Evolutionary conservation across 2,797 vertebrate species (phyloP).

Genomic region (Amblyraja radiata): DNA sequence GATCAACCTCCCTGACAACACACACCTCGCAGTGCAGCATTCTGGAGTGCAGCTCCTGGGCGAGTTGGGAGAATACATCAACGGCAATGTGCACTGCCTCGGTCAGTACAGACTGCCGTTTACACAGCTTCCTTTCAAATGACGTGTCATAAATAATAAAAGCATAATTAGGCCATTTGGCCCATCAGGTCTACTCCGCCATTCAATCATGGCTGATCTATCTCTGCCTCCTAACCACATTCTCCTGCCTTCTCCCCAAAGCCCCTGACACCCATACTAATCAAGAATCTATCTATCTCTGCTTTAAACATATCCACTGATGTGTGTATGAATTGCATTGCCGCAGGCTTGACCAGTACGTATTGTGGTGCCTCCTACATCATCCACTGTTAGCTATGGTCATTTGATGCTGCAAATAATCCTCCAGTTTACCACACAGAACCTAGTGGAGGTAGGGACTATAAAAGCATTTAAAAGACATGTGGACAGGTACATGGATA

Average conservation of each 20-base stretch:
- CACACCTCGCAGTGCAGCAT: constrained; percentile 37
- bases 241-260: too few relatives aligned
- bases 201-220: too few relatives aligned
- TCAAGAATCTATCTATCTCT: too few relatives aligned
- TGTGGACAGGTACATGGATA: too few relatives aligned
- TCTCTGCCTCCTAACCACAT: background rate
- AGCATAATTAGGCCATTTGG: too few relatives aligned
- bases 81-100: constrained; percentile 31
- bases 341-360: background rate
- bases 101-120: constrained; percentile 1
- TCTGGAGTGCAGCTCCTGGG: constrained; percentile 37
- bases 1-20: constrained; percentile 36
- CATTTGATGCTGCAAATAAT: background rate
- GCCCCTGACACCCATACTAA: too few relatives aligned
- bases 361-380: background rate
- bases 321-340: background rate
- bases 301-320: too few relatives aligned
- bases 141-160: too few relatives aligned
- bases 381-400: background rate
- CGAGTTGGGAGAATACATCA: constrained; percentile 38
- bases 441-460: too few relatives aligned
- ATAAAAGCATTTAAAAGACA: too few relatives aligned
- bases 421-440: background rate
- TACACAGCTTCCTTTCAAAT: background rate
- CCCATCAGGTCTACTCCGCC: too few relatives aligned